phyloP scores from a whole-genome alignment of 1,140 invertebrate species.

The Mamestra configurata region DNA sequence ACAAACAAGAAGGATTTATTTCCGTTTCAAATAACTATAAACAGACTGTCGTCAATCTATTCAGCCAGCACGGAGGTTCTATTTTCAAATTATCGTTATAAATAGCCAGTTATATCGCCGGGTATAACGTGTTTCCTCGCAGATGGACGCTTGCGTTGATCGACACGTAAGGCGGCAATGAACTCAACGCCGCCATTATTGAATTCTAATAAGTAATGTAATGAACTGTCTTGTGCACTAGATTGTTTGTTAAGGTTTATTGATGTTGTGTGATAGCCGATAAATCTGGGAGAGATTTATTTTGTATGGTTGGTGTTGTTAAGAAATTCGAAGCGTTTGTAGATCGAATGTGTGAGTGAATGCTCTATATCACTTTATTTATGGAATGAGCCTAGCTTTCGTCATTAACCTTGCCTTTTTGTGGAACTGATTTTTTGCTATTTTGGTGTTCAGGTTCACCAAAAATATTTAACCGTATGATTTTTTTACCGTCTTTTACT shows the following conservation, averaged over 20 bases:
- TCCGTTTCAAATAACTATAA: neutral
- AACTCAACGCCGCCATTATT: conserved; percentile 57
- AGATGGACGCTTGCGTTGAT: conserved; percentile 42
- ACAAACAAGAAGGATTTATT: neutral
- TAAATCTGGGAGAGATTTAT: neutral
- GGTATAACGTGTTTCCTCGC: conserved; percentile 39
- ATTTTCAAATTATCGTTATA: conserved; percentile 46
- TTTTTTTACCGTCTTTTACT: no score
- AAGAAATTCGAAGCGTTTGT: neutral
- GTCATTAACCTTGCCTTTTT: no score
- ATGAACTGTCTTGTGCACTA: conserved; percentile 48
- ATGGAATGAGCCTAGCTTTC: no score
- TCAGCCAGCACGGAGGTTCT: conserved; percentile 24
- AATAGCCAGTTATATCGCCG: conserved; percentile 39
- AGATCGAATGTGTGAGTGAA: no score
- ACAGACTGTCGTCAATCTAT: neutral
- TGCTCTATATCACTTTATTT: no score
- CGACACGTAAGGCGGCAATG: conserved; percentile 56
- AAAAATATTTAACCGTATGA: no score
- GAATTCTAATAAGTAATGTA: conserved; percentile 60
- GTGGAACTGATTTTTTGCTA: no score
- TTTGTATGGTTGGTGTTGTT: neutral
- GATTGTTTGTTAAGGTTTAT: conserved; percentile 25
- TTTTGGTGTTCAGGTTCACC: no score
- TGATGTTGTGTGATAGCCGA: neutral